Evolutionary conservation across 2,888 invertebrate species (phyloP).

Genomic region (Spisula subtruncata): DNA sequence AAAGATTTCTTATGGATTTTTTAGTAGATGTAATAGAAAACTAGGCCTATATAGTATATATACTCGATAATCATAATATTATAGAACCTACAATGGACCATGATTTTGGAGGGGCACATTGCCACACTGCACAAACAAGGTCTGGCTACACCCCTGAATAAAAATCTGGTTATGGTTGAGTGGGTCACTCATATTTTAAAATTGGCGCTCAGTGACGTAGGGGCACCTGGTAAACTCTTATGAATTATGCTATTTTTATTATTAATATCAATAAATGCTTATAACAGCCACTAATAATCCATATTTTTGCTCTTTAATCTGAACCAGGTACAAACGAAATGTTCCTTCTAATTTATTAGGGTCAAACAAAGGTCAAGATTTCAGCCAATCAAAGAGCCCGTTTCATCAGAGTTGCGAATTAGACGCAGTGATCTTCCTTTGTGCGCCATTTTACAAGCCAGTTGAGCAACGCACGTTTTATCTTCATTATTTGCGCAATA

Average conservation of each 20-base stretch:
- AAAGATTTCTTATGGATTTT: too few species aligned
- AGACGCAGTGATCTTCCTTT: conserved; percentile 59
- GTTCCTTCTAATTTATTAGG: background rate
- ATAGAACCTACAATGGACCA: too few species aligned
- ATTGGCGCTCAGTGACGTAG: background rate
- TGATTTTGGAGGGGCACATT: too few species aligned
- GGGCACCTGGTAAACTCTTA: background rate
- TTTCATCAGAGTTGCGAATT: background rate
- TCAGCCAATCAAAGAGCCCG: background rate
- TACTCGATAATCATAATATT: too few species aligned
- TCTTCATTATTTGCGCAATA: background rate
- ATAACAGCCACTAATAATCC: background rate
- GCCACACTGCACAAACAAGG: too few species aligned
- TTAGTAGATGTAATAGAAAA: too few species aligned
- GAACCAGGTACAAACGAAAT: background rate
- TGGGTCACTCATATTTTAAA: background rate
- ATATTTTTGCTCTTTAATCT: background rate
- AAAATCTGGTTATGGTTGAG: too few species aligned
- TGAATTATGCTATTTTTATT: background rate
- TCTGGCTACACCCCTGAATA: too few species aligned
- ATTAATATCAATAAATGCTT: background rate
- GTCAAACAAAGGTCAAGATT: background rate
- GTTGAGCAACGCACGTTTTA: conserved; percentile 32
- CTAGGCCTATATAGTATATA: too few species aligned
- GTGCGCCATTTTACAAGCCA: conserved; percentile 67